These are phyloP conservation scores for Cercopithecus hamlyni DNA, from an alignment of 2,797 vertebrate genomes.

Conservation along the genomic window DNA sequence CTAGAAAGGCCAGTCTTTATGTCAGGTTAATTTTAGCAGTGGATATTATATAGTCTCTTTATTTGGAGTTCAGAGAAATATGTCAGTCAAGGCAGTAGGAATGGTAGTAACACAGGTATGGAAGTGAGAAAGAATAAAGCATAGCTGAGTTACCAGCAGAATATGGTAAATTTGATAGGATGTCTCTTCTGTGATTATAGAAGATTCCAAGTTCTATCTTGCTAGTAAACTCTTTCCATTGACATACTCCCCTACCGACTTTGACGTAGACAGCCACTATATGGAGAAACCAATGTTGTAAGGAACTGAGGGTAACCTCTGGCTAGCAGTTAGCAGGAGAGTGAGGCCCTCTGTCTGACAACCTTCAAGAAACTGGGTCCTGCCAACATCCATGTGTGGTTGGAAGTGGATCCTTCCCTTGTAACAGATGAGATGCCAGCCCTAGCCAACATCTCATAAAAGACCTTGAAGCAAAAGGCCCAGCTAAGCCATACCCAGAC, in stretches of 20 bases:
- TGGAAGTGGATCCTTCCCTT: neutral
- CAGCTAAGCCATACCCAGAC: neutral
- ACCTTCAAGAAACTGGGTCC: neutral
- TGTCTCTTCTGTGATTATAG: neutral
- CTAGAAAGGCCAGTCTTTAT: neutral
- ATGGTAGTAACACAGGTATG: neutral
- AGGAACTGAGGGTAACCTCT: neutral
- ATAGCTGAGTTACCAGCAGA: neutral
- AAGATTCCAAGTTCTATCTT: neutral
- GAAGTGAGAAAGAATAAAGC: neutral
- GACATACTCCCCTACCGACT: neutral
- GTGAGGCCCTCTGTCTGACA: neutral
- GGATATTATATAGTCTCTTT: neutral
- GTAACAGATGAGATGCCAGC: neutral
- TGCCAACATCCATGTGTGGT: neutral
- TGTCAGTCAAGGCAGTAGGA: neutral
- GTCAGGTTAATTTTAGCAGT: neutral
- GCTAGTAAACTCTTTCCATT: neutral
- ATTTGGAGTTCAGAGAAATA: neutral
- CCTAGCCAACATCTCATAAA: neutral
- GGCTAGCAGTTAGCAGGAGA: neutral
- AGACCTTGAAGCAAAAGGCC: neutral
- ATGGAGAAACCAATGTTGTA: neutral
- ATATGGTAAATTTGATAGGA: neutral
- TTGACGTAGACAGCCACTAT: neutral